Percentiles rank a stretch among this genome's conserved stretches.
Evolutionary conservation across 2,888 invertebrate genomes (phyloP).

Genomic region (Stomorhina lunata): DNA sequence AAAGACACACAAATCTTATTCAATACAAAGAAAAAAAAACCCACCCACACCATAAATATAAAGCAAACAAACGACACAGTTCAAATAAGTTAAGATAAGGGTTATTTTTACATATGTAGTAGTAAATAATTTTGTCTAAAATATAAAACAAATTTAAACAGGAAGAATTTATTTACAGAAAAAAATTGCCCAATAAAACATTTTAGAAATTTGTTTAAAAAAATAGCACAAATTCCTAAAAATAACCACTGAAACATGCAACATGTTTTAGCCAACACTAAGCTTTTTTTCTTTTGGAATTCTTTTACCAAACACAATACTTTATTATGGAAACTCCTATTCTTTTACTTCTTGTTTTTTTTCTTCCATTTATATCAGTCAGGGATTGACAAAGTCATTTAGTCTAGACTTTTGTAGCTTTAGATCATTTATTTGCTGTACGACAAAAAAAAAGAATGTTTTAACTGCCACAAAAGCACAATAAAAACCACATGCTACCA

Average conservation of each 20-base stretch:
- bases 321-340: not conserved
- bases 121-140: no score
- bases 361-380: not conserved
- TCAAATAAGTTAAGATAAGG: constrained; percentile 4
- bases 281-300: not conserved
- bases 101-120: no score
- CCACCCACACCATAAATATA: not conserved
- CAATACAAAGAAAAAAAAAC: not conserved
- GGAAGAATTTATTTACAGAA: no score
- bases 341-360: not conserved
- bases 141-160: no score
- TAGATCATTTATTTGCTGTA: not conserved
- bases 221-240: no score
- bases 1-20: constrained; percentile 25
- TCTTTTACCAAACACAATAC: not conserved
- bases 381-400: not conserved
- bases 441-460: not conserved
- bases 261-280: no score
- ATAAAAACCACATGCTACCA: not conserved
- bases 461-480: not conserved
- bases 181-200: no score
- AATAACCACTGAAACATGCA: no score
- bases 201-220: not conserved
- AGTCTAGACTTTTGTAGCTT: constrained; percentile 5
- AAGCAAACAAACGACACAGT: not conserved